Percentiles rank a stretch among this genome's conserved stretches.
Conservation (phyloP, 2,888 invertebrate genomes). For the Lomographa bimaculata region DNA sequence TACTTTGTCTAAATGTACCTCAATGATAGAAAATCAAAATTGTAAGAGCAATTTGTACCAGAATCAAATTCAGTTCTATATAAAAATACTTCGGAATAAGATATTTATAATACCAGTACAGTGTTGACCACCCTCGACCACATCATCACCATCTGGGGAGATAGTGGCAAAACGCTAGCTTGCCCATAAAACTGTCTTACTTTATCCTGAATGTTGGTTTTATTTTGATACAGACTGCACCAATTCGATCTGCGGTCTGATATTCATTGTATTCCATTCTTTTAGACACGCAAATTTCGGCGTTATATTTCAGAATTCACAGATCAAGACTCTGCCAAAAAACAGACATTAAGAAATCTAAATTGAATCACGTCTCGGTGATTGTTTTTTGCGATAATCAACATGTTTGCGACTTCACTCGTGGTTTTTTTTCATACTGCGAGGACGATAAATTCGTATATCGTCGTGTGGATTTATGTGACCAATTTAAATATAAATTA, state of each 20-base stretch:
- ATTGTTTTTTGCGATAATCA: slow-evolving; percentile 63
- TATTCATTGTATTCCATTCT: slow-evolving; percentile 57
- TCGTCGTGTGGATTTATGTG: slow-evolving; percentile 29
- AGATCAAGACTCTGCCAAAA: slow-evolving; percentile 50
- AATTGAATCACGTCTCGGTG: slow-evolving; percentile 72
- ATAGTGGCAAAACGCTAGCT: no score
- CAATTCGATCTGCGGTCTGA: slow-evolving; percentile 58
- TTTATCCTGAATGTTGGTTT: slow-evolving; percentile 14
- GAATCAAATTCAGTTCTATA: no score
- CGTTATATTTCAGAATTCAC: slow-evolving; percentile 57
- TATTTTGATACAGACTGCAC: slow-evolving; percentile 8
- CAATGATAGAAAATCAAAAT: no score
- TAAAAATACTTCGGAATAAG: no score
- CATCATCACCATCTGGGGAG: no score
- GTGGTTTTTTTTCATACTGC: slow-evolving; percentile 24
- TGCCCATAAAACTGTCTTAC: no score
- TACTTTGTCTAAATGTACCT: no score
- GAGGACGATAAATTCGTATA: slow-evolving; percentile 34
- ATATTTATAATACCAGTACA: no score
- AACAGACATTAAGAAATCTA: slow-evolving; percentile 56
- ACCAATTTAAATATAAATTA: slow-evolving; percentile 36
- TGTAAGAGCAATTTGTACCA: no score
- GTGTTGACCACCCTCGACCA: no score
- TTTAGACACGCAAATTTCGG: slow-evolving; percentile 46
- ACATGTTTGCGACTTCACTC: slow-evolving; percentile 44